Evolutionary conservation across 2,113 vertebrate genomes (phyloP), one percentile per base, ranked within the genome.

Genomic region (Dasyornis broadbenti): DNA sequence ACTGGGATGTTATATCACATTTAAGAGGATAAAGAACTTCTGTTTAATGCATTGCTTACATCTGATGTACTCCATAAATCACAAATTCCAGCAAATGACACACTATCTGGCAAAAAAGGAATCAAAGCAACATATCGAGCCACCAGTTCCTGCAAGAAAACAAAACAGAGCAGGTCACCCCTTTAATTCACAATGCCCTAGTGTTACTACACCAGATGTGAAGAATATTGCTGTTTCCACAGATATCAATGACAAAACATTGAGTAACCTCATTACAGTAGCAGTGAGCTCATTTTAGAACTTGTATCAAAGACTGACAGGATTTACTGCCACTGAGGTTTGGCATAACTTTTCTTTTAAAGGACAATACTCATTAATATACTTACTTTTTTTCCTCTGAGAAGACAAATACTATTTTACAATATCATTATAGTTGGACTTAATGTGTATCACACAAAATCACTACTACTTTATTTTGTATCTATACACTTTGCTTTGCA

Each of bases 41-140:
- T 33, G 26, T 28, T 45, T 75, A 82, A 75, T 18, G 28, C 8
- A 64, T 53, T 78, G 97, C 99, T 99, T 96, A 99, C 99, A 27
- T 99, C 99, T 19, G 99, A 99, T 13, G 99, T 99, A 94, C 98
- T 99, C 99, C 99, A 99, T 35, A 99, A 97, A 93, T 99, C 98
- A 97, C 99, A 99, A 83, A 98, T 82, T 6, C 98, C 98, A 39
- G 98, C 98, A 79, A 99, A 99, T 0, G 99, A 99, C 31, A 99
- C 98, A 3, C 97, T 98, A 82, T 99, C 99, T 0, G 99, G 99
- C 94, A 99, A 95, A 88, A 98, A 99, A 9, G 99, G 99, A 64
- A 99, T 98, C 95, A 99, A 97, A 56, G 99, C 98, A 70, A 99
- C 99, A 0, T 99, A 99, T 8, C 98, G 96, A 60, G 99, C 99